phyloP scores from a whole-genome alignment of 1,140 invertebrate genomes.

The Periplaneta americana region DNA sequence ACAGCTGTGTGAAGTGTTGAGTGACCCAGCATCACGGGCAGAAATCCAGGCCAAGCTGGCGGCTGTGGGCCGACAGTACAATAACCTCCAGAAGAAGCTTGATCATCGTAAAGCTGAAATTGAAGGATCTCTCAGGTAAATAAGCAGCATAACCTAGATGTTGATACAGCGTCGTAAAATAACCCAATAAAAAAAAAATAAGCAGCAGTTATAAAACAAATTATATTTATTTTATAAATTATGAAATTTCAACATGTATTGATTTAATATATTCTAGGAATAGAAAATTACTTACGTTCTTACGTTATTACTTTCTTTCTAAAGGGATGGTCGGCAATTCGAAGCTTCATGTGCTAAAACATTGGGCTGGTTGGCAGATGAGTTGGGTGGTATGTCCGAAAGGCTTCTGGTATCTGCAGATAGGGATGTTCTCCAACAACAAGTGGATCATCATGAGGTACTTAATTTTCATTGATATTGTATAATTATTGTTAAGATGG shows the following conservation, averaged over 20 bases:
- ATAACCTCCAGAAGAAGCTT: constrained; percentile 79
- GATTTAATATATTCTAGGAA: too few relatives aligned
- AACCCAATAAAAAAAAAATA: too few relatives aligned
- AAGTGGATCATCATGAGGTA: constrained; percentile 79
- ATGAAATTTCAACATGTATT: too few relatives aligned
- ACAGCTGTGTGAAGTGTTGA: constrained; percentile 81
- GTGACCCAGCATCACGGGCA: constrained; percentile 80
- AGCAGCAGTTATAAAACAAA: too few relatives aligned
- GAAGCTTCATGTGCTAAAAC: constrained; percentile 80
- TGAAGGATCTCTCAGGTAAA: constrained; percentile 66
- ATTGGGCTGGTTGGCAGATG: constrained; percentile 80
- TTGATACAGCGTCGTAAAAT: too few relatives aligned
- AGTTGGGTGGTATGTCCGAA: constrained; percentile 67
- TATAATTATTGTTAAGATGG: too few relatives aligned
- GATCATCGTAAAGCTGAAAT: constrained; percentile 86
- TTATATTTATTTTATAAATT: too few relatives aligned
- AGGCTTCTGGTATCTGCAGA: constrained; percentile 82
- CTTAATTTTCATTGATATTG: background rate
- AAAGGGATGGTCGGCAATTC: constrained; percentile 75
- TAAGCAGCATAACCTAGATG: too few relatives aligned
- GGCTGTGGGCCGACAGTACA: constrained; percentile 76
- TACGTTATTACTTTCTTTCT: constrained; percentile 5
- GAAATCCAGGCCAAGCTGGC: constrained; percentile 87
- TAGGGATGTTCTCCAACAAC: constrained; percentile 72
- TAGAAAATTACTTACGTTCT: background rate